Evolutionary conservation across 2,888 invertebrate species (phyloP).

Genomic region (Andrena bicolor): DNA sequence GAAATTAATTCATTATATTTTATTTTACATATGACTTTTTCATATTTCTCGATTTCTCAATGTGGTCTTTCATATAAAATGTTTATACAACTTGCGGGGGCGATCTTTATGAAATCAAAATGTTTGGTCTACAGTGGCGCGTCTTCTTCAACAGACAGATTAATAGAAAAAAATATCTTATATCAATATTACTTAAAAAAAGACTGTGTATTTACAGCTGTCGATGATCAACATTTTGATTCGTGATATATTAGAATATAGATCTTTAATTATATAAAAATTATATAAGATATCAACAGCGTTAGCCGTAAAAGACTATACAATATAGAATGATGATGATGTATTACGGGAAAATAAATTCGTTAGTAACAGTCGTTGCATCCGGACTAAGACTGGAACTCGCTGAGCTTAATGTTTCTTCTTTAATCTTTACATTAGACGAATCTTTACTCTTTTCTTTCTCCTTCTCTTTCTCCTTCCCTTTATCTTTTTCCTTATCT

Average conservation of each 20-base stretch:
- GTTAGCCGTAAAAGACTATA: slow-evolving; percentile 14
- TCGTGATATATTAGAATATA: slow-evolving; percentile 32
- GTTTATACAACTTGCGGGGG: background rate
- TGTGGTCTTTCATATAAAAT: background rate
- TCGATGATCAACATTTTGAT: background rate
- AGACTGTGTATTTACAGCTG: slow-evolving; percentile 49
- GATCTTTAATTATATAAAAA: slow-evolving; percentile 51
- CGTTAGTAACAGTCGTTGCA: slow-evolving; percentile 80
- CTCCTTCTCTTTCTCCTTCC: slow-evolving; percentile 87
- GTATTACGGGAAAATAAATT: slow-evolving; percentile 79
- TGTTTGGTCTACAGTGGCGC: too few species aligned
- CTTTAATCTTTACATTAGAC: slow-evolving; percentile 88
- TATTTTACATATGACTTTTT: background rate
- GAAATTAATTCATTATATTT: background rate
- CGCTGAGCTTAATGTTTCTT: slow-evolving; percentile 91
- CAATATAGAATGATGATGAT: slow-evolving; percentile 1
- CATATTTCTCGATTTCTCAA: background rate
- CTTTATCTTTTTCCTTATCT: slow-evolving; percentile 86
- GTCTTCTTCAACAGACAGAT: too few species aligned
- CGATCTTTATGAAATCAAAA: background rate
- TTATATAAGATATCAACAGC: slow-evolving; percentile 54
- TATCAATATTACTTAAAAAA: slow-evolving; percentile 38
- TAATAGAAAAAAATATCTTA: slow-evolving; percentile 32
- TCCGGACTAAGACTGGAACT: slow-evolving; percentile 92
- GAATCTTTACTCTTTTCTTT: slow-evolving; percentile 86